These are phyloP conservation scores for Buathra laborator DNA, from an alignment of 2,888 invertebrate species.

Conservation along the genomic window DNA sequence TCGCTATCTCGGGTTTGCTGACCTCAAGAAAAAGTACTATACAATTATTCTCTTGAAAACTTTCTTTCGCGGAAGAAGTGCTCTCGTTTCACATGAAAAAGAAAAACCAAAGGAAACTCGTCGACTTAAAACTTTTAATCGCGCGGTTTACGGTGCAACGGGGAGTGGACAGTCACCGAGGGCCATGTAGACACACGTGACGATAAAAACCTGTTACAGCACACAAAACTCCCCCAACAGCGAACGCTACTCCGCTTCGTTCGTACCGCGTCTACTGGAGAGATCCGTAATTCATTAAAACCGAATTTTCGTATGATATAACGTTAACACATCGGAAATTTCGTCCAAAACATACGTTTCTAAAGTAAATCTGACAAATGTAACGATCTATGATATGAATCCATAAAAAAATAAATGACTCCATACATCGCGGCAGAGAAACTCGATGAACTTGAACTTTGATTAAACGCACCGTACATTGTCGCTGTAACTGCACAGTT, in stretches of 20 bases:
- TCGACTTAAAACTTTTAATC: neutral
- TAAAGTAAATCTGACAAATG: too few species aligned
- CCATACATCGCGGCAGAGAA: too few species aligned
- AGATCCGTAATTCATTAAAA: slow-evolving; percentile 4
- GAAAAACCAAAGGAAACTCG: neutral
- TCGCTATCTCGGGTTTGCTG: neutral
- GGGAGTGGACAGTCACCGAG: neutral
- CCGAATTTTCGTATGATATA: neutral
- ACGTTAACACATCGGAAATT: neutral
- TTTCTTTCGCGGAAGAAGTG: neutral
- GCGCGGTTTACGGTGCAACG: neutral
- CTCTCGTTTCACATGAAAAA: neutral
- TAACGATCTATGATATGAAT: too few species aligned
- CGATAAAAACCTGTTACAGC: slow-evolving; percentile 28
- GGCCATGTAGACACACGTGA: neutral
- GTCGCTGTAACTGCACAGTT: neutral
- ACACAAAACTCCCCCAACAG: slow-evolving; percentile 12
- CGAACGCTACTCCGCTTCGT: neutral
- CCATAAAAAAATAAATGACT: too few species aligned
- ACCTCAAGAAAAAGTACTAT: neutral
- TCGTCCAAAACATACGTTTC: neutral
- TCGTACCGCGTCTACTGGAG: neutral
- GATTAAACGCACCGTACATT: slow-evolving; percentile 40
- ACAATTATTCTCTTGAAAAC: neutral
- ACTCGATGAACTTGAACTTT: neutral